A percentile compares a stretch with the other conserved stretches of the same genome.
Evolutionary conservation across 2,797 vertebrate species (phyloP).

Genomic region (Microtus obscurus): DNA sequence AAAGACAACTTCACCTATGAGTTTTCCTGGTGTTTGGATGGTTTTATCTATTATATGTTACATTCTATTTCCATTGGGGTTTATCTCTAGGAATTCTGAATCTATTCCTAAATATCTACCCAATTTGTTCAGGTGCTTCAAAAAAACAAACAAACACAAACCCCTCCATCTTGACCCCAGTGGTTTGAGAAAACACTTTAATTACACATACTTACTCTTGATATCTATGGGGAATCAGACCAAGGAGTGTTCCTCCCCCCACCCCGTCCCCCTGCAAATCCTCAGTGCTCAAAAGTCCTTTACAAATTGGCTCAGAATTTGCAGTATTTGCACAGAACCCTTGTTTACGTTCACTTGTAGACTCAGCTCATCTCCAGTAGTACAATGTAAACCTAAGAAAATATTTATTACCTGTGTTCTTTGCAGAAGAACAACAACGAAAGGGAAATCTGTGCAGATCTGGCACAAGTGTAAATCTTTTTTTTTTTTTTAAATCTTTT

Average conservation of each 20-base stretch:
- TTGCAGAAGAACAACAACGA: not conserved
- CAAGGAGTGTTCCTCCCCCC: not conserved
- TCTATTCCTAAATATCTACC: not conserved
- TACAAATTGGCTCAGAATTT: not conserved
- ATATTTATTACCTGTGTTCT: not conserved
- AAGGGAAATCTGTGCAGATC: not conserved
- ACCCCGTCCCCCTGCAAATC: too few relatives aligned
- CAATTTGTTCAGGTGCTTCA: not conserved
- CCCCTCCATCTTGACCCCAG: not conserved
- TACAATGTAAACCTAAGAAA: not conserved
- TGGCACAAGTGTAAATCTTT: not conserved
- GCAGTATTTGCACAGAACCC: not conserved
- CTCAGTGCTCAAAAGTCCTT: not conserved
- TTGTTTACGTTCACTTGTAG: not conserved
- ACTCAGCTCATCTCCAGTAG: not conserved
- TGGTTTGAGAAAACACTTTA: not conserved
- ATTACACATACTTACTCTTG: not conserved
- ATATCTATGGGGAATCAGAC: not conserved
- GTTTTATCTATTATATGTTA: conserved; percentile 2
- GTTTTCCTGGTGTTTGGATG: not conserved
- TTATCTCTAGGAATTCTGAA: not conserved
- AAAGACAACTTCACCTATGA: not conserved
- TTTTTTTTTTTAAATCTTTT: not conserved
- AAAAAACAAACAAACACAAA: not conserved
- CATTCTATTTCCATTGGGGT: not conserved